Evolutionary conservation across 1,140 invertebrate species (phyloP), one percentile per base, ranked within the genome.

Genomic region (Nautilus pompilius): DNA sequence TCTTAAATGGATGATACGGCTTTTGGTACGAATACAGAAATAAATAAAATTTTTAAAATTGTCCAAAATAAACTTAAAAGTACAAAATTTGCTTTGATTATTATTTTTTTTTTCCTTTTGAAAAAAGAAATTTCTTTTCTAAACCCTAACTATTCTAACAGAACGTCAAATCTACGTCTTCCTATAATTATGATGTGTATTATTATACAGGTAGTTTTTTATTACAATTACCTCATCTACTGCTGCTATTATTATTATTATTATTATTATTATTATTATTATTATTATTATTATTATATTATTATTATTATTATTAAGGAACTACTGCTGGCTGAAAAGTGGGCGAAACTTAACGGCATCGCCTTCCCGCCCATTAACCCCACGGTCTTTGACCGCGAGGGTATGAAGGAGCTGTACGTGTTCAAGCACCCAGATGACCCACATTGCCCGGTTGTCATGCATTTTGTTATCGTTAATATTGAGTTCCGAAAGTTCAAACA

Each of bases 391-490:
- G 70, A 82, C 26, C 69, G 79, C 32, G 74, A 83, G 55, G 80
- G 83, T 13, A 69, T 84, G 48, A 80, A 79, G 66, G 84, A 85
- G 69, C 71, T 79, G 48, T 85, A 85, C 60, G 78, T 86, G 15
- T 86, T 86, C 67, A 76, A 79, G 63, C 74, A 85, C 63, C 78
- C 80, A 2, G 73, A 63, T 15, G 82, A 85, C 54, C 76, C 77
- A 17, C 70, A 78, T 60, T 84, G 83, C 65, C 84, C 84, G 1
- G 69, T 84, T 6, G 80, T 86, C 8, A 51, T 85, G 2, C 83
- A 85, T 60, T 86, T 86, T 69, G 72, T 77, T n/a, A 69, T 86
- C 2, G 74, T 84, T 55, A 85, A 86, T 67, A 77, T 78, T 30
- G 73, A 72, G 20, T 86, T 85, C 69, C 73, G 75, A 60, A 60